These are phyloP conservation scores for Arrhopalites spinosus DNA, from an alignment of 2,888 invertebrate species.

Conservation along the genomic window DNA sequence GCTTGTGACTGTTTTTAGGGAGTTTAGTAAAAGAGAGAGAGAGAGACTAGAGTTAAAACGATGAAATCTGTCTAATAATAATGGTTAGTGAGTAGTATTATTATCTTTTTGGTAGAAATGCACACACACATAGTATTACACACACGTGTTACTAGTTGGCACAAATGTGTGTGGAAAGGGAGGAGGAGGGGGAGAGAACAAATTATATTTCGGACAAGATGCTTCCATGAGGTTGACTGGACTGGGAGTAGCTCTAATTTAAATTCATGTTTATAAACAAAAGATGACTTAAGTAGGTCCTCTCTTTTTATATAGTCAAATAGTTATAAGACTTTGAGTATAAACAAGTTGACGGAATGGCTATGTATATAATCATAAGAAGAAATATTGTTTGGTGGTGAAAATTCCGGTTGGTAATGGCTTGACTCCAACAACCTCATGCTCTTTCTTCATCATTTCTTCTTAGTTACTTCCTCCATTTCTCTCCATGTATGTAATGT, in stretches of 20 bases:
- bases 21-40: no score
- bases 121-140: background rate
- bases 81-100: background rate
- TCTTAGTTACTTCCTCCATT: no score
- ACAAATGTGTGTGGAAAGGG: background rate
- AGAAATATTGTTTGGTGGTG: conserved; percentile 37
- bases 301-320: background rate
- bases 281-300: background rate
- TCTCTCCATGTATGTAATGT: no score
- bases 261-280: background rate
- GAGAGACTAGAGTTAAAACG: background rate
- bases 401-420: conserved; percentile 37
- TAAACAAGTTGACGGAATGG: no score
- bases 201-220: conserved; percentile 15
- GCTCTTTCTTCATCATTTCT: background rate
- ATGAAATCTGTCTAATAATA: background rate
- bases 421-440: conserved; percentile 21
- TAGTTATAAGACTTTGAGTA: no score
- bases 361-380: background rate
- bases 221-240: background rate
- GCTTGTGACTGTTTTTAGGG: no score
- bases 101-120: background rate
- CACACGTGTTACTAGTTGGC: conserved; percentile 21
- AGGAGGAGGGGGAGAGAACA: background rate
- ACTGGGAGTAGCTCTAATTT: background rate